Percentiles rank a stretch among this genome's conserved stretches.
Conservation (phyloP, 1,140 invertebrate genomes). For the Solenopsis invicta region DNA sequence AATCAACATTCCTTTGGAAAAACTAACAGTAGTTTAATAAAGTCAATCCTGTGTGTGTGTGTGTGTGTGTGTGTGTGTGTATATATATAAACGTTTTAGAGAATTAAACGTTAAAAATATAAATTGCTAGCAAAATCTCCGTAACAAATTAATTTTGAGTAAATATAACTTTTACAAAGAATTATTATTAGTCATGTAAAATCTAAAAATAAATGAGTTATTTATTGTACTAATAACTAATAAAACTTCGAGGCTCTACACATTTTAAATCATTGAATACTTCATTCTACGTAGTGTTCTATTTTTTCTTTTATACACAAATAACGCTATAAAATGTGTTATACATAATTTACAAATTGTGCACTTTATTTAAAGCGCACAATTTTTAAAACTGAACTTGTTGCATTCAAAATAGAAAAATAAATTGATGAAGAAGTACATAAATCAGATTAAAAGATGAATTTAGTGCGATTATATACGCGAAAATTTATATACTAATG, state of each 20-base stretch:
- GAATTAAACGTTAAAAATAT: neutral
- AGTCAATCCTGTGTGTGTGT: neutral
- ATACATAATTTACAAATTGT: neutral
- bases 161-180: neutral
- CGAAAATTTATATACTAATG: constrained; percentile 34
- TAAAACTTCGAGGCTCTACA: neutral
- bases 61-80: neutral
- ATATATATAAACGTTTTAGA: constrained; percentile 1
- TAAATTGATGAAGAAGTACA: neutral
- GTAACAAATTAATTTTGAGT: constrained; percentile 16
- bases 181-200: neutral
- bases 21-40: constrained; percentile 32
- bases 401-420: neutral
- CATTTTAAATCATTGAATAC: neutral
- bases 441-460: constrained; percentile 39
- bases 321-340: no score
- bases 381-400: neutral
- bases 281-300: no score
- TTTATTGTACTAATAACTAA: neutral
- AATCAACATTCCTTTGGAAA: constrained; percentile 28
- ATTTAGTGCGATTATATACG: constrained; percentile 8
- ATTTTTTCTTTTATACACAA: neutral
- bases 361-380: neutral
- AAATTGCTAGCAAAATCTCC: constrained; percentile 17
- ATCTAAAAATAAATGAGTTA: neutral